Percentiles rank a stretch among this genome's conserved stretches.
Evolutionary conservation across 1,140 invertebrate genomes (phyloP).

Genomic region (Sipha flava): DNA sequence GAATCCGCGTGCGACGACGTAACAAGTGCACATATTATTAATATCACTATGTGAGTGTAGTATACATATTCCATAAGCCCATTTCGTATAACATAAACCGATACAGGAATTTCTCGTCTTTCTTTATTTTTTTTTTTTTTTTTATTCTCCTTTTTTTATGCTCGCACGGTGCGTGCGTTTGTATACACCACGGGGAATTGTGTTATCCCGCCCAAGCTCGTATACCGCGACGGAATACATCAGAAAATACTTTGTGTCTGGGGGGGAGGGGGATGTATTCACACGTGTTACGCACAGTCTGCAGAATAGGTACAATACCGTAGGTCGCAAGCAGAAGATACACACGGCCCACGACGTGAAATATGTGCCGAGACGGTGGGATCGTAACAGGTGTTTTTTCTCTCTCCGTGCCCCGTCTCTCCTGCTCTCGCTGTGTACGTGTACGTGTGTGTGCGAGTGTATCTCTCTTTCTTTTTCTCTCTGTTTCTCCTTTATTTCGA

Average conservation of each 20-base stretch:
- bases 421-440: neutral
- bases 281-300: constrained; percentile 23
- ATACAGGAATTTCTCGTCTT: neutral
- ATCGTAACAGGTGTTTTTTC: constrained; percentile 26
- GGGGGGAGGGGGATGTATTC: neutral
- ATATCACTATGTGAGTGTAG: too few species aligned
- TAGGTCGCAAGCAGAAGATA: constrained; percentile 17
- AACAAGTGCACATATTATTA: constrained; percentile 1
- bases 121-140: neutral
- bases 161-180: neutral
- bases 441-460: too few species aligned
- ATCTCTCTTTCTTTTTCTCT: too few species aligned
- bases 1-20: neutral
- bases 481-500: neutral
- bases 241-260: constrained; percentile 26
- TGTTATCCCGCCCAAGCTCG: constrained; percentile 2
- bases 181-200: neutral
- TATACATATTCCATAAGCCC: too few species aligned
- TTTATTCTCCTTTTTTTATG: neutral
- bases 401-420: neutral
- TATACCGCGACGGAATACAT: neutral
- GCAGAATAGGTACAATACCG: constrained; percentile 3
- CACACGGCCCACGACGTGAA: constrained; percentile 15
- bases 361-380: constrained; percentile 24
- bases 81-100: neutral